Evolutionary conservation across 53 echinoderm and acorn worm species (phyloP), one percentile per base, ranked within the genome.

Genomic region (Hippasteria phrygiana): DNA sequence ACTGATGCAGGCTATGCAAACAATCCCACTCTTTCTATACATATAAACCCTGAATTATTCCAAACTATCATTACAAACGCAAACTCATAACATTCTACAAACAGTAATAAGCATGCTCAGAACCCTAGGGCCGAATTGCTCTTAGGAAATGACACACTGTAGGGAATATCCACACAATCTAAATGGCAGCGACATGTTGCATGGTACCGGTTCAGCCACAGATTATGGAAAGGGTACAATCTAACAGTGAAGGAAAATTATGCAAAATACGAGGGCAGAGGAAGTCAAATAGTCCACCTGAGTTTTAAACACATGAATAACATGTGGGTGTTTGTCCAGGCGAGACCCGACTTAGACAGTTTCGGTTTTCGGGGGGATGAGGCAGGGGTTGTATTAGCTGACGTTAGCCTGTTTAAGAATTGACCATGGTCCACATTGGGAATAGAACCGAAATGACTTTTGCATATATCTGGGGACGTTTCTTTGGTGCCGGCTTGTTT

Each of bases 381-480:
- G 26, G 59, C n/a, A 26, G 24, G 11, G 42, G 41, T n/a, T 63
- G n/a, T 62, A 38, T 80, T 55, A 40, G 56, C 80, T 62, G 81
- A 35, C 45, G 42, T 29, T 63, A 65, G 64, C 64, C 81, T 81
- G 81, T 65, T 81, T 63, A 64, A 41, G 65, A 64, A 65, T 16
- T 42, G 63, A 43, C 81, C 66, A 81, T 33, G 47, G 65, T 63
- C 65, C 81, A 62, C 63, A 5, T 1, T 6, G 81, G 81, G 65
- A 81, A 24, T 64, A 64, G 41, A 43, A 43, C 11, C 37, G 42
- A 55, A 65, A 81, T 81, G 65, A 81, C 81, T 81, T 64, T 29
- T 63, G 65, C 64, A 81, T 81, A 41, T 80, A 81, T 65, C 81
- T 17, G 29, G 81, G 81, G 81, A 81, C 81, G 65, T 62, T 81